Evolutionary conservation across 2,888 invertebrate genomes (phyloP), one percentile per base, ranked within the genome.

Genomic region (Seladonia tumulorum): DNA sequence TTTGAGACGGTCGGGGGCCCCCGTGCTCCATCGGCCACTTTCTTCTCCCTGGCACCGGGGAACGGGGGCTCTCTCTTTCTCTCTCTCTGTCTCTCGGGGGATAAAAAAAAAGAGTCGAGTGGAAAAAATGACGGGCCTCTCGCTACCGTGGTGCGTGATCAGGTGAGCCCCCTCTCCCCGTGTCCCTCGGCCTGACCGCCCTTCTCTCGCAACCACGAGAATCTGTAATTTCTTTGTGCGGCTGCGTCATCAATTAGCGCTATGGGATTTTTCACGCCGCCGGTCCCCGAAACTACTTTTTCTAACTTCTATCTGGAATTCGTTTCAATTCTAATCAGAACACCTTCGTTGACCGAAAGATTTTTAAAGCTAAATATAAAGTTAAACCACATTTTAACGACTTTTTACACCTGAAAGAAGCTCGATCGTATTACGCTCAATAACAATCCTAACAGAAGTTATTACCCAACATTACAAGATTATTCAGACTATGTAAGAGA

Each of bases 111-210:
- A 91, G 87, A 88, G 91, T 87, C 88, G 89, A 90, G 89, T 89
- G 91, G 92, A 94, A 94, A 93, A 94, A 93, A 94, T 93, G 93
- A 93, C 92, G 92, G 93, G 92, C 90, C 92, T 91, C 89, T 91
- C 92, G 94, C 94, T 94, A 94, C 94, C 91, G 94, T 94, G 90
- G 90, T 93, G 92, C 94, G 94, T 91, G 93, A 92, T 93, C 93
- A 91, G 92, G 89, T 90, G 90, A 88, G 89, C 79, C 87, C 72
- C 84, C 81, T 66, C 76, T 45, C 22, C 45, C 3, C 71, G 47
- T 73, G 76, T 76, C 89, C 89, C 86, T 83, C 86, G 78, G 77
- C 22, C 12, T 22, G 53, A 22, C 42, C n/a, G 22, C 39, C 39
- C 22, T 12, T 0, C 39, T 16, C 12, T n/a, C 22, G 10, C 90